These are phyloP conservation scores for Exocentrus adspersus DNA, from an alignment of 2,888 invertebrate genomes.

Conservation along the genomic window DNA sequence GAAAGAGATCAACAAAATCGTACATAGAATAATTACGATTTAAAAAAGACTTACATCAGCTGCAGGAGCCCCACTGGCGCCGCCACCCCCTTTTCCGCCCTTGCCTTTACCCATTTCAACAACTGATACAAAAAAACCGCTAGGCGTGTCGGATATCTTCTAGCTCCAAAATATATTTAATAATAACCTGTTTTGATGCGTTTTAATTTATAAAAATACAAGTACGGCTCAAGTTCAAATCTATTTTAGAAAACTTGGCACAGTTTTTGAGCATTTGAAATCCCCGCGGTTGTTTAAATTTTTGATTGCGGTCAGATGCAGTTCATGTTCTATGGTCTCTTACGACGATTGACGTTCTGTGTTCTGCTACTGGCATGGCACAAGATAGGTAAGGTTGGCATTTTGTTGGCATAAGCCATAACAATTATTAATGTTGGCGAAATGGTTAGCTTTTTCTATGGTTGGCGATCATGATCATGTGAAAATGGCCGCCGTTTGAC, in stretches of 20 bases:
- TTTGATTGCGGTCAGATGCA: too few species aligned
- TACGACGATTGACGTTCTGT: too few species aligned
- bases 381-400: too few species aligned
- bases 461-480: too few species aligned
- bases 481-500: too few species aligned
- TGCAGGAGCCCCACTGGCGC: slow-evolving; percentile 20
- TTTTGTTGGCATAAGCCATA: too few species aligned
- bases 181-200: slow-evolving; percentile 20
- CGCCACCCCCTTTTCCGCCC: slow-evolving; percentile 42
- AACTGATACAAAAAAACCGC: not conserved
- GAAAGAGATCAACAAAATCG: not conserved
- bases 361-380: too few species aligned
- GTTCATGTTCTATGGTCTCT: too few species aligned
- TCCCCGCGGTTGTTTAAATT: not conserved
- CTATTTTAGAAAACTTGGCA: slow-evolving; percentile 24
- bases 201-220: not conserved
- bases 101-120: slow-evolving; percentile 46
- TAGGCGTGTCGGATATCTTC: not conserved
- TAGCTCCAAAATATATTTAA: slow-evolving; percentile 5
- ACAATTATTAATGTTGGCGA: too few species aligned
- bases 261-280: slow-evolving; percentile 2
- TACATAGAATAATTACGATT: not conserved
- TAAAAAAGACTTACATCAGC: slow-evolving; percentile 21
- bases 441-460: too few species aligned
- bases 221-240: slow-evolving; percentile 22